Evolutionary conservation across 2,797 vertebrate genomes (phyloP).

Genomic region (Melopsittacus undulatus): DNA sequence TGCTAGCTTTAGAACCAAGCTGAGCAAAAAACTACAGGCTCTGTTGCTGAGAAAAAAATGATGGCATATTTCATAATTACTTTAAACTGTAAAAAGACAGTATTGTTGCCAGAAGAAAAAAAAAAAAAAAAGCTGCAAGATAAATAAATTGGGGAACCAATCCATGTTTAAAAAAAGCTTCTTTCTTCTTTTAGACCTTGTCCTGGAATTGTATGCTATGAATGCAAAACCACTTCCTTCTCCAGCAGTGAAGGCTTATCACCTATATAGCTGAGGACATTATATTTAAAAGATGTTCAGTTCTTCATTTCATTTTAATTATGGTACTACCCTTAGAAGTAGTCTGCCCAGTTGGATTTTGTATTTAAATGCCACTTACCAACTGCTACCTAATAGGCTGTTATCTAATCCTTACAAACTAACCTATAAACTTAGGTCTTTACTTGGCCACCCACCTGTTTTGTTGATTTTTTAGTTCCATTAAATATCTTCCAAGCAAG

Average conservation of each 20-base stretch:
- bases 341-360: background rate
- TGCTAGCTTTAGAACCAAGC: background rate
- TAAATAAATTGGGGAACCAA: background rate
- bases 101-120: background rate
- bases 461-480: constrained; percentile 98
- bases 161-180: background rate
- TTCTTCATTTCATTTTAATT: background rate
- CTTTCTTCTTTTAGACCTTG: background rate
- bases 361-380: background rate
- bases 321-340: background rate
- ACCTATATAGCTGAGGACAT: background rate
- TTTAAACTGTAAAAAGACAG: background rate
- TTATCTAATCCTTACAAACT: background rate
- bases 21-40: background rate
- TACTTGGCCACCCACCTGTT: constrained; percentile 84
- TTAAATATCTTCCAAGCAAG: constrained; percentile 98
- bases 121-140: background rate
- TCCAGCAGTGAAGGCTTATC: background rate
- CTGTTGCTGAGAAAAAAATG: background rate
- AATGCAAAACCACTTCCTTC: background rate
- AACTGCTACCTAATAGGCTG: background rate
- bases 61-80: background rate
- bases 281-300: background rate
- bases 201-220: background rate
- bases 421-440: background rate